Conservation (phyloP, 2,113 vertebrate species). For the Tiliqua scincoides region DNA sequence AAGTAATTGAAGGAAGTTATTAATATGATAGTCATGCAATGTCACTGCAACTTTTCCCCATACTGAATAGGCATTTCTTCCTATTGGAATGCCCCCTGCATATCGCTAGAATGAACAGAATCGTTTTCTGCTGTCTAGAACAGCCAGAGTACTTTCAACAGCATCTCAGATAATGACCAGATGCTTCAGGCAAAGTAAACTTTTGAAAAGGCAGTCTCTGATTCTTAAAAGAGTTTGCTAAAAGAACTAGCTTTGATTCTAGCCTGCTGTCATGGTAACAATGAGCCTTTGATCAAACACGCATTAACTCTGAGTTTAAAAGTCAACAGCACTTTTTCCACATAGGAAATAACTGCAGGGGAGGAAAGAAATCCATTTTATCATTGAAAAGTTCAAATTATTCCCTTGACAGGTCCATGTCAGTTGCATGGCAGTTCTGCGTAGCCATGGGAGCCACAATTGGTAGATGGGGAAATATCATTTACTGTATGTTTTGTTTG, state of each 20-base stretch:
- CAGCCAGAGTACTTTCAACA: background rate
- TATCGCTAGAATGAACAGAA: background rate
- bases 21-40: background rate
- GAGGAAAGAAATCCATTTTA: background rate
- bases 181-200: background rate
- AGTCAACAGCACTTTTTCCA: background rate
- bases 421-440: background rate
- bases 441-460: no score
- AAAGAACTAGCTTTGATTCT: background rate
- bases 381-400: background rate
- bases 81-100: background rate
- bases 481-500: background rate
- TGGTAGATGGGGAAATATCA: background rate
- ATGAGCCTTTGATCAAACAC: background rate
- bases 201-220: background rate
- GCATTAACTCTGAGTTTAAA: background rate
- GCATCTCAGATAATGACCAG: background rate
- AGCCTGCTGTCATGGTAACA: slow-evolving; percentile 24
- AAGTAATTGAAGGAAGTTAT: background rate
- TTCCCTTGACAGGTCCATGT: background rate
- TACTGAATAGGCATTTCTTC: background rate
- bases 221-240: background rate
- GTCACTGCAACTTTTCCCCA: background rate
- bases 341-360: background rate
- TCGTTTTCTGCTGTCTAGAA: background rate